Evolutionary conservation across 2,888 invertebrate species (phyloP).

Genomic region (Folsomia candida): DNA sequence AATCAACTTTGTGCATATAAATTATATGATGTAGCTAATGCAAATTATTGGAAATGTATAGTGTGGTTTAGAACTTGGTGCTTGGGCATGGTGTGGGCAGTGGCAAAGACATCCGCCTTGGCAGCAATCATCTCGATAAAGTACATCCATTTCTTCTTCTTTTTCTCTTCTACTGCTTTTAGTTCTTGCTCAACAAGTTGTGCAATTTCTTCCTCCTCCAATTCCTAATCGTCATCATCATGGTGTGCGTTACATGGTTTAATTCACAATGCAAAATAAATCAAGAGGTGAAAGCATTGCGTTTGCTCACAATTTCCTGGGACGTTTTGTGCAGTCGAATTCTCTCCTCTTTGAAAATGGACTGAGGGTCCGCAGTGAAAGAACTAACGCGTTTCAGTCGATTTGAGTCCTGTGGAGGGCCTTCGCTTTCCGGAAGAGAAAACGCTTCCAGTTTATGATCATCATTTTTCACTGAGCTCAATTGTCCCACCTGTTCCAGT

Average conservation of each 20-base stretch:
- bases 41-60: background rate
- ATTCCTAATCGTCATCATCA: background rate
- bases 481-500: no score
- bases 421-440: no score
- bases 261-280: background rate
- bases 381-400: no score
- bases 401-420: no score
- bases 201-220: background rate
- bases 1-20: background rate
- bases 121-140: background rate
- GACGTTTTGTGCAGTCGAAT: background rate
- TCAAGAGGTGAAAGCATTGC: no score
- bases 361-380: background rate
- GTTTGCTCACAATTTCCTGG: no score
- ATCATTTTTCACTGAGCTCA: no score
- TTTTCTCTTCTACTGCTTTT: background rate
- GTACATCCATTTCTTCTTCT: background rate
- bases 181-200: background rate
- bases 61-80: background rate
- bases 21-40: background rate
- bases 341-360: background rate
- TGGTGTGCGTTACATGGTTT: background rate
- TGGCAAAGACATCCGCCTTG: background rate
- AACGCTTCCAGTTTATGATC: no score
- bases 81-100: background rate